A percentile compares a stretch with the other conserved stretches of the same genome.
These are phyloP conservation scores for Platyrinchus mystaceus DNA, from an alignment of 2,797 vertebrate species.

Conservation along the genomic window DNA sequence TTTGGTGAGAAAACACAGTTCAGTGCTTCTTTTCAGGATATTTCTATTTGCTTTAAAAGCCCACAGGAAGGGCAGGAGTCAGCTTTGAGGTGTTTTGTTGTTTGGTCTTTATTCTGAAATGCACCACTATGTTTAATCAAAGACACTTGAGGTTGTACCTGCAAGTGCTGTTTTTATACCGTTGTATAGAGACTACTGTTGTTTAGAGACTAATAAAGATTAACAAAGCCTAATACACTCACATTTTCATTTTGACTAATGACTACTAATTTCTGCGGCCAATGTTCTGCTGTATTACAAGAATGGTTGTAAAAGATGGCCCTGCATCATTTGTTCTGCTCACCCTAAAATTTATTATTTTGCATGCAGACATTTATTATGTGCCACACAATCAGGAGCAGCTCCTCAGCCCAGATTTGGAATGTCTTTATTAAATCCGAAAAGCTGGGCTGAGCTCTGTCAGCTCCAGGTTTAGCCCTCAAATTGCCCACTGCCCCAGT, in stretches of 20 bases:
- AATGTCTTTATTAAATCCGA: neutral
- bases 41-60: neutral
- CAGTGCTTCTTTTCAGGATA: neutral
- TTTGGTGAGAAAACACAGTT: neutral
- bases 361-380: neutral
- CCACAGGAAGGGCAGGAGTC: neutral
- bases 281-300: neutral
- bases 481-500: neutral
- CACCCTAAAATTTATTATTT: neutral
- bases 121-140: neutral
- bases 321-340: neutral
- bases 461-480: neutral
- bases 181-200: neutral
- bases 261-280: neutral
- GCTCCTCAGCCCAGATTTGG: neutral
- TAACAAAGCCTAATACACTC: neutral
- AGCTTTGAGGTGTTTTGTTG: neutral
- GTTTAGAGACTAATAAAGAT: constrained; percentile 13
- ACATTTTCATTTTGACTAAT: neutral
- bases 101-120: neutral
- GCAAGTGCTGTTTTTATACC: neutral
- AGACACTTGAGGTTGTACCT: neutral
- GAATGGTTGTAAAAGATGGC: neutral
- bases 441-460: neutral
- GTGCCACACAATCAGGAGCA: neutral